A percentile compares a stretch with the other conserved stretches of the same genome.
phyloP scores from a whole-genome alignment of 1,140 invertebrate species.

The Drosophila persimilis region DNA sequence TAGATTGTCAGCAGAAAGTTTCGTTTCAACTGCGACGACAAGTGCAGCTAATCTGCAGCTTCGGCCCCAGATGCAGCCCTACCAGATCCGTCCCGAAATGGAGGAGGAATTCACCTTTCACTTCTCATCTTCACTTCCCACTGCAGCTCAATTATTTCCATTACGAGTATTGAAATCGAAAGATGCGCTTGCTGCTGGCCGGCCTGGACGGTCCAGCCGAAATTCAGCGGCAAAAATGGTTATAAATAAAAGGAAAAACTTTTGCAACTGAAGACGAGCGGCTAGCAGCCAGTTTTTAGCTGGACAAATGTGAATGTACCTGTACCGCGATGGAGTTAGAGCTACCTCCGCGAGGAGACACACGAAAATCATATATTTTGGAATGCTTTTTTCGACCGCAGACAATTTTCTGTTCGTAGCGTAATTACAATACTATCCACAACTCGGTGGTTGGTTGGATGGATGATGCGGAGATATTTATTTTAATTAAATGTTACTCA shows the following conservation, averaged over 20 bases:
- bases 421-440: conserved; percentile 36
- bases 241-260: conserved; percentile 61
- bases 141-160: conserved; percentile 49
- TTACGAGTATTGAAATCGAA: conserved; percentile 21
- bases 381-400: conserved; percentile 52
- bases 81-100: not conserved
- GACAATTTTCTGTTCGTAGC: conserved; percentile 44
- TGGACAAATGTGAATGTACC: conserved; percentile 45
- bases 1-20: conserved; percentile 24
- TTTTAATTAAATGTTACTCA: conserved; percentile 58
- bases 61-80: conserved; percentile 20
- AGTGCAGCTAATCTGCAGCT: too few species aligned
- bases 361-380: conserved; percentile 68
- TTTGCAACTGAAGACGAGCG: conserved; percentile 48
- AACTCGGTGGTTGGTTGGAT: conserved; percentile 22
- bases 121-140: conserved; percentile 18
- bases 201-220: not conserved
- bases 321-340: conserved; percentile 4
- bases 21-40: conserved; percentile 13
- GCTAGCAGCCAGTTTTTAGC: conserved; percentile 45
- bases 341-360: conserved; percentile 46
- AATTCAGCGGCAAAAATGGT: conserved; percentile 11
- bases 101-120: conserved; percentile 52
- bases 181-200: conserved; percentile 22
- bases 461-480: conserved; percentile 36